Conservation (phyloP, 2,888 invertebrate species). For the Dicyrtomina minuta region DNA sequence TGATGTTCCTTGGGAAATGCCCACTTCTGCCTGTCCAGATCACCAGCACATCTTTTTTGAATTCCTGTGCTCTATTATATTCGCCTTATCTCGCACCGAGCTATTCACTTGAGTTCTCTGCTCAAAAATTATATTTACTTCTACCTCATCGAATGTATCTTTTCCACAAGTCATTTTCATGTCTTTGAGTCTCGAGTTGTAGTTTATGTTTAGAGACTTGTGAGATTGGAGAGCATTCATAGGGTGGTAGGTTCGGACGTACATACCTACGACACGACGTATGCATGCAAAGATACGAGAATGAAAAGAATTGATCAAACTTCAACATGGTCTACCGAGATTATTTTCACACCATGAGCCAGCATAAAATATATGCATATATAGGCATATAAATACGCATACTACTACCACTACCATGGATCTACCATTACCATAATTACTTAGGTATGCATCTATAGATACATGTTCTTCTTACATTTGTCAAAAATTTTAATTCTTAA, state of each 20-base stretch:
- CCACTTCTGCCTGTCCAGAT: conserved; percentile 8
- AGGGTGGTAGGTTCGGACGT: too few species aligned
- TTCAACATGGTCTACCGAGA: conserved; percentile 19
- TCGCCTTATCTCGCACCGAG: conserved; percentile 31
- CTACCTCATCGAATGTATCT: conserved; percentile 29
- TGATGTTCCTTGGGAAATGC: too few species aligned
- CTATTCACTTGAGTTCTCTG: conserved; percentile 27
- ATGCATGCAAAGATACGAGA: background rate
- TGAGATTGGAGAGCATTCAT: background rate
- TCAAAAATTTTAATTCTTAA: too few species aligned
- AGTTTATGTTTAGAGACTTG: background rate
- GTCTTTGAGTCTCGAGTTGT: conserved; percentile 1
- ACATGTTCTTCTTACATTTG: too few species aligned
- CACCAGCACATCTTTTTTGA: conserved; percentile 31
- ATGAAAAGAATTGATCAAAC: conserved; percentile 30
- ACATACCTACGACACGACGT: too few species aligned
- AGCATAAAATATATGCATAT: conserved; percentile 4
- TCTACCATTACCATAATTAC: background rate
- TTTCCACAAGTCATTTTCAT: conserved; percentile 25
- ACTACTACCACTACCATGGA: too few species aligned
- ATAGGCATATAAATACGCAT: background rate
- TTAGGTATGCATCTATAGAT: too few species aligned
- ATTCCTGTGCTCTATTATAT: conserved; percentile 35
- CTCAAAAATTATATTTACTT: conserved; percentile 32
- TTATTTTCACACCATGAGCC: conserved; percentile 22